Conservation (phyloP, 2,888 invertebrate species). For the Limnephilus auricula region DNA sequence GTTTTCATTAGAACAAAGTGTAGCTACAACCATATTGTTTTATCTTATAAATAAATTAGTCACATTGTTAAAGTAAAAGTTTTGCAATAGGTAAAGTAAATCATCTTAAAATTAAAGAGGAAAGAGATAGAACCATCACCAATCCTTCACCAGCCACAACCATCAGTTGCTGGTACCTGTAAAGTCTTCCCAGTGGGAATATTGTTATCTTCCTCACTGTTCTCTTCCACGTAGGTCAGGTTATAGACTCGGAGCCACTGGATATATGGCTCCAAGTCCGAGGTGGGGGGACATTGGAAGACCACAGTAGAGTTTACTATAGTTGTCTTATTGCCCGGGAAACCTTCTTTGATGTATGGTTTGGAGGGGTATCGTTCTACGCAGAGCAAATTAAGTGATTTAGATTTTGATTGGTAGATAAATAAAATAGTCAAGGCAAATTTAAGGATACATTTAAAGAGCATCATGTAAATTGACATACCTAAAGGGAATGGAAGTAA, state of each 20-base stretch:
- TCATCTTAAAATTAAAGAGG: background rate
- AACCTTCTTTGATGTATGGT: slow-evolving; percentile 89
- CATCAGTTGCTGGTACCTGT: slow-evolving; percentile 68
- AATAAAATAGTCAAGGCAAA: background rate
- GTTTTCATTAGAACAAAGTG: background rate
- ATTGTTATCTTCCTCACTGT: slow-evolving; percentile 51
- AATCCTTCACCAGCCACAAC: slow-evolving; percentile 44
- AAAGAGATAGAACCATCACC: background rate
- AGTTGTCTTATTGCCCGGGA: slow-evolving; percentile 89
- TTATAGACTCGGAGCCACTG: slow-evolving; percentile 84
- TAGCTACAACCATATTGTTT: background rate
- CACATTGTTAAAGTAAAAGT: background rate
- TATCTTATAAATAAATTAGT: background rate
- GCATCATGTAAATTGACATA: too few relatives aligned
- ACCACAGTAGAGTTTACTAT: slow-evolving; percentile 83
- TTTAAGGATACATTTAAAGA: background rate
- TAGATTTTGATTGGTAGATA: background rate
- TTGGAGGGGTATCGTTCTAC: slow-evolving; percentile 89
- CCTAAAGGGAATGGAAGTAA: too few relatives aligned
- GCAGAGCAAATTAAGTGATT: slow-evolving; percentile 55
- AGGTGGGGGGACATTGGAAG: slow-evolving; percentile 88
- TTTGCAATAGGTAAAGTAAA: background rate
- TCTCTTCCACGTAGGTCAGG: slow-evolving; percentile 70
- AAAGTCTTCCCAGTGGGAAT: slow-evolving; percentile 58
- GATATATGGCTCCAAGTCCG: slow-evolving; percentile 90